These are phyloP conservation scores for Phoxinus phoxinus DNA, from an alignment of 2,113 vertebrate species.

Conservation along the genomic window DNA sequence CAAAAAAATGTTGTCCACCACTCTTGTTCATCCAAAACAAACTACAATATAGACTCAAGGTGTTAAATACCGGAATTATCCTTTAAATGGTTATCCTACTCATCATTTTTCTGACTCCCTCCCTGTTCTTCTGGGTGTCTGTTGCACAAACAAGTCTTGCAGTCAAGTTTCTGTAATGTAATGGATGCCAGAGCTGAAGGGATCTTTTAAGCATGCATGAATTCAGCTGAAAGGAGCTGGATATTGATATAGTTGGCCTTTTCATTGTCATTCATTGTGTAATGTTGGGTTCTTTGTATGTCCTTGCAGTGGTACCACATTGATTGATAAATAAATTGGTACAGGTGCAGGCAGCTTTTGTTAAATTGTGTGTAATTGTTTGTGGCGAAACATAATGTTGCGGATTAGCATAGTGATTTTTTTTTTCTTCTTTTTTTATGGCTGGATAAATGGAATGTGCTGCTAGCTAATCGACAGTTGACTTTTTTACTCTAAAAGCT, in stretches of 20 bases:
- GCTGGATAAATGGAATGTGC: not conserved
- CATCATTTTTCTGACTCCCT: not conserved
- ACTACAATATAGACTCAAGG: no score
- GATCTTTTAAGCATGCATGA: constrained; percentile 37
- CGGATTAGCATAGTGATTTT: no score
- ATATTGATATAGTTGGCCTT: constrained; percentile 44
- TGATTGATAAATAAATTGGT: constrained; percentile 1
- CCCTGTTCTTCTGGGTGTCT: not conserved
- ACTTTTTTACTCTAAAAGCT: not conserved
- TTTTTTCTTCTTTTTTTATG: not conserved
- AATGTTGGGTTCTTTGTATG: not conserved
- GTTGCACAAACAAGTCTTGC: constrained; percentile 8
- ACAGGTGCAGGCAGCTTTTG: not conserved
- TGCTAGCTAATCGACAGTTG: not conserved
- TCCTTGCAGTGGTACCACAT: not conserved
- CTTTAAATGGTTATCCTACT: not conserved
- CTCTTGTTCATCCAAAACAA: no score
- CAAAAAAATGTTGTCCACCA: no score
- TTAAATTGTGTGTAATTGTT: not conserved
- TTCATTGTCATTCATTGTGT: not conserved
- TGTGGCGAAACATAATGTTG: not conserved
- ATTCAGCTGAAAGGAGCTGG: constrained; percentile 35
- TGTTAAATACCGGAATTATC: no score
- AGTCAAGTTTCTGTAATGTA: constrained; percentile 9
- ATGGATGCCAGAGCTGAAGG: constrained; percentile 19